Base-by-base conservation (phyloP, 2,113 vertebrate genomes). In the Alectura lathami region DNA sequence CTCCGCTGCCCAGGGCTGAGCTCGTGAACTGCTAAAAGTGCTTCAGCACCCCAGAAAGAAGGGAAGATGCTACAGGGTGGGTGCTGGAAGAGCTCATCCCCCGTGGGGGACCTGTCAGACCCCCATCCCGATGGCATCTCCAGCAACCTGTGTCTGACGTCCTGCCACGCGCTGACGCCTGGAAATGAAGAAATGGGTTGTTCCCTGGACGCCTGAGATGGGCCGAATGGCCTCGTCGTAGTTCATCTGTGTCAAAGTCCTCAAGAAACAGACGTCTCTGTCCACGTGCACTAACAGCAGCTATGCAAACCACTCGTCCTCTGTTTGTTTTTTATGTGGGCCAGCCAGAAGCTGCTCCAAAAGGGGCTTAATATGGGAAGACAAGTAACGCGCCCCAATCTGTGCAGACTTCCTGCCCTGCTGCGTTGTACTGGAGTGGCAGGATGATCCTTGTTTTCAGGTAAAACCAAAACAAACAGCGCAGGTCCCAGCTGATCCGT, bases 281-380 rank as follows among this genome's bases (percentile, higher is more conserved):
- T 54, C 88, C 66, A 54, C 66, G 14, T 6, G 69, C 50, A 75
- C 38, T 36, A 48, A 48, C 93, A 68, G 86, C 89, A 92, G 80
- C 93, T 94, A 88, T 94, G 94, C 93, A 95, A 92, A 74, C 79
- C 83, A 36, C 53, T 69, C 14, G 38, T 64, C 90, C 3, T 68
- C 30, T 8, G 20, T 7, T 20, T 43, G 27, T 74, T 47, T 64
- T 32, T 70, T 70, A 27, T 36, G 0, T 17, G 70, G 51, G 22
- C 78, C 57, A 17, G 43, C 42, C 38, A 60, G 69, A 59, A 91
- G 72, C 92, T 89, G 83, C 85, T 68, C 11, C 36, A 20, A 18
- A 51, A 23, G 63, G 45, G 51, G 32, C 2, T 0, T 27, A 11
- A 36, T 16, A 2, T 1, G 45, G 81, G n/a, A 68, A 69, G 68